phyloP scores from a whole-genome alignment of 2,113 vertebrate species.

The Nycticryphes semicollaris region DNA sequence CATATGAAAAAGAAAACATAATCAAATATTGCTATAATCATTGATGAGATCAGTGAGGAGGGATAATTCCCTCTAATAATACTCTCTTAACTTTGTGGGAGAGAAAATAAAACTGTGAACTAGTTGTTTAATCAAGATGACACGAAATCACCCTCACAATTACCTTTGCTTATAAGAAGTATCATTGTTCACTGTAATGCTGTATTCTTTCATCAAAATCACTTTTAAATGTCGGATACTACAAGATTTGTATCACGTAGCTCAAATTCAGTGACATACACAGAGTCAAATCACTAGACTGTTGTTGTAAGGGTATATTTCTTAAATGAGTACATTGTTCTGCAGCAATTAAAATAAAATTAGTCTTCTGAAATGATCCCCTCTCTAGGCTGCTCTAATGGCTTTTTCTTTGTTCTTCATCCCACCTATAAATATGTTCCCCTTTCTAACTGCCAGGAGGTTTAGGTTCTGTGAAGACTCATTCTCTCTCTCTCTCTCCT shows the following conservation, averaged over 20 bases:
- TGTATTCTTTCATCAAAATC: not conserved
- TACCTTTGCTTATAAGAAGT: not conserved
- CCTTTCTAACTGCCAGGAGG: slow-evolving; percentile 5
- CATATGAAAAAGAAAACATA: not conserved
- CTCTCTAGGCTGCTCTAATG: not conserved
- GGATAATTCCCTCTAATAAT: not conserved
- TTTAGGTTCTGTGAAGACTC: not conserved
- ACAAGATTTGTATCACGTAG: not conserved
- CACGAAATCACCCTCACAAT: not conserved
- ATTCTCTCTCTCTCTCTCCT: not conserved
- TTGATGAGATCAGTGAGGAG: not conserved
- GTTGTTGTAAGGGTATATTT: not conserved
- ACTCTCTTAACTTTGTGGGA: not conserved
- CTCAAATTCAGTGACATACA: not conserved
- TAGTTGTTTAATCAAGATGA: not conserved
- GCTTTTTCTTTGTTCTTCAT: not conserved
- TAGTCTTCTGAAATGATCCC: not conserved
- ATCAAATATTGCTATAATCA: not conserved
- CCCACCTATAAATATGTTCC: not conserved
- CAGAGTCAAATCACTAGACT: not conserved
- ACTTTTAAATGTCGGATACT: not conserved
- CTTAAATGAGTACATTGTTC: not conserved
- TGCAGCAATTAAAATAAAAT: not conserved
- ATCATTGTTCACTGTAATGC: not conserved
- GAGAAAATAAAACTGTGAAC: not conserved